Percentiles rank a stretch among this genome's conserved stretches.
Conservation (phyloP, 2,888 invertebrate genomes). For the Euclidia mi region DNA sequence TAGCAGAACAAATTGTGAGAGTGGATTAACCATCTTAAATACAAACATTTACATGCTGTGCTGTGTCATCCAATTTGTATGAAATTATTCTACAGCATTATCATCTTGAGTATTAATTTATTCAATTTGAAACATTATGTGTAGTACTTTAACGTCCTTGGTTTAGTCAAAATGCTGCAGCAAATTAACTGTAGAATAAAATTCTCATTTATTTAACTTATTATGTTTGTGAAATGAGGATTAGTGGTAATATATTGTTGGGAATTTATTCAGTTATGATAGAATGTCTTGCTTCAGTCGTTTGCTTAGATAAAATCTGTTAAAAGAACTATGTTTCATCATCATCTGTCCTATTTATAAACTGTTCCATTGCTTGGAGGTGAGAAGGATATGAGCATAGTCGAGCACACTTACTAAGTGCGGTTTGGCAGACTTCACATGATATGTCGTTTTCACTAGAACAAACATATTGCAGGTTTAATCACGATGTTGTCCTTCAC, state of each 20-base stretch:
- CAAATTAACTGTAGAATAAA: constrained; percentile 14
- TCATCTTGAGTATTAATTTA: constrained; percentile 48
- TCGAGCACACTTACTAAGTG: too few relatives aligned
- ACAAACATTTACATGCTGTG: constrained; percentile 50
- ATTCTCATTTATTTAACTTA: constrained; percentile 5
- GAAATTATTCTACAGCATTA: constrained; percentile 44
- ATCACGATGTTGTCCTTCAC: too few relatives aligned
- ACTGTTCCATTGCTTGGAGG: too few relatives aligned
- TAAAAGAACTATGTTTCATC: too few relatives aligned
- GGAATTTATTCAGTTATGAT: background rate
- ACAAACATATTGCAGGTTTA: too few relatives aligned
- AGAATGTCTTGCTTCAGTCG: background rate
- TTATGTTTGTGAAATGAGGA: constrained; percentile 5
- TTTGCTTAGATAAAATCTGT: too few relatives aligned
- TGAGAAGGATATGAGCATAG: too few relatives aligned
- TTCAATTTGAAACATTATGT: constrained; percentile 38
- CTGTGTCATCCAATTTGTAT: constrained; percentile 47
- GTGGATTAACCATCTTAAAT: constrained; percentile 46
- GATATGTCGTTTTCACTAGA: too few relatives aligned
- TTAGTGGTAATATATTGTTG: background rate
- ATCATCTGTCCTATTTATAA: too few relatives aligned
- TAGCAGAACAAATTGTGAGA: constrained; percentile 42
- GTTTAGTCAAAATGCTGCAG: constrained; percentile 4
- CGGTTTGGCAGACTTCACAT: too few relatives aligned
- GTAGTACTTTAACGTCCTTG: constrained; percentile 19